Conservation (phyloP, 2,888 invertebrate species). For the Meandrusa payeni region DNA sequence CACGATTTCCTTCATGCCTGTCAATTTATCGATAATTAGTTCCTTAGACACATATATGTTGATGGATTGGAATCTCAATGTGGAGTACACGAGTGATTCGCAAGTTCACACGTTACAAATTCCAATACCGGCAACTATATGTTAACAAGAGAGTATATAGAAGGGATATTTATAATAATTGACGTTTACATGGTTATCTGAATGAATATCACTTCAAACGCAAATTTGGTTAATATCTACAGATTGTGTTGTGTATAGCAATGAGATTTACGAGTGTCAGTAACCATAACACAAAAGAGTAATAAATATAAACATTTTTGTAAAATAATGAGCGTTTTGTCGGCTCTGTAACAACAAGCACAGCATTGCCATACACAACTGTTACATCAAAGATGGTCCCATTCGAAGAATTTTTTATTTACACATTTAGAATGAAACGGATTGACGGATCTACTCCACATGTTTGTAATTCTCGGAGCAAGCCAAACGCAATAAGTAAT, state of each 20-base stretch:
- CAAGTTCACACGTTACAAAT: too few species aligned
- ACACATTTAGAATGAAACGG: constrained; percentile 11
- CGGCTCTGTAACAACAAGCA: constrained; percentile 7
- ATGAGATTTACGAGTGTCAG: too few species aligned
- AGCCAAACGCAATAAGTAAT: too few species aligned
- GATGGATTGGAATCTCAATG: constrained; percentile 10
- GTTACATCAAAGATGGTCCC: constrained; percentile 18
- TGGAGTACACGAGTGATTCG: not conserved
- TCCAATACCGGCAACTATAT: too few species aligned
- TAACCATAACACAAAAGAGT: too few species aligned
- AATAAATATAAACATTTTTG: not conserved
- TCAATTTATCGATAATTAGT: constrained; percentile 6
- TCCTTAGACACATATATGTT: constrained; percentile 1
- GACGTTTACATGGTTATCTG: too few species aligned
- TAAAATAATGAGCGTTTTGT: not conserved
- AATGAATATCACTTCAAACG: not conserved
- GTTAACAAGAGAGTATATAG: too few species aligned
- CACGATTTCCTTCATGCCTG: constrained; percentile 40
- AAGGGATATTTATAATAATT: too few species aligned
- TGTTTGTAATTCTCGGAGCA: too few species aligned
- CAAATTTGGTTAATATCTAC: not conserved
- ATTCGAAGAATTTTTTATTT: constrained; percentile 12
- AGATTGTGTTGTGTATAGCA: too few species aligned
- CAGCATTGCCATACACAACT: too few species aligned
- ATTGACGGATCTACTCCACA: constrained; percentile 19